A percentile compares a stretch with the other conserved stretches of the same genome.
phyloP scores from a whole-genome alignment of 2,797 vertebrate genomes.

The Sebastes taczanowskii region DNA sequence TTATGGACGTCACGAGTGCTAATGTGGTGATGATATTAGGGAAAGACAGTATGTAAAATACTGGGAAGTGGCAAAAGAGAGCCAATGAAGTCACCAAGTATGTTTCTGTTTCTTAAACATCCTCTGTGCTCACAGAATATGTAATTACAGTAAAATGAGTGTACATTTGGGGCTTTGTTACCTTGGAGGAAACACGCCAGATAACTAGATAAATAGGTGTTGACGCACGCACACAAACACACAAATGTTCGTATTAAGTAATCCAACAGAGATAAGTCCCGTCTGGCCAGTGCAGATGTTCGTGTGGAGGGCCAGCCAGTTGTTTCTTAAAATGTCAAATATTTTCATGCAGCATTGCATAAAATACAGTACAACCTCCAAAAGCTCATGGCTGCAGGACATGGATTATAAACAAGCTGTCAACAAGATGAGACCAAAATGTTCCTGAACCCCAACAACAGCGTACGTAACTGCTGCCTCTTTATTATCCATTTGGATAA shows the following conservation, averaged over 20 bases:
- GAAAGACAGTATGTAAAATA: neutral
- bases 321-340: conserved; percentile 43
- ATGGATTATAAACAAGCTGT: conserved; percentile 48
- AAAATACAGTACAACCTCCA: neutral
- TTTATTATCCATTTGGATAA: neutral
- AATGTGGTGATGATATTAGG: conserved; percentile 17
- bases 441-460: conserved; percentile 21
- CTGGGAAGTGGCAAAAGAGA: neutral
- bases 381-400: neutral
- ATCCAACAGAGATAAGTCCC: conserved; percentile 52
- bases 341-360: conserved; percentile 7
- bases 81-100: neutral
- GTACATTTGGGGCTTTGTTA: conserved; percentile 13
- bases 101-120: neutral
- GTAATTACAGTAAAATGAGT: conserved; percentile 13
- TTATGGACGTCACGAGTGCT: conserved; percentile 1
- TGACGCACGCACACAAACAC: neutral
- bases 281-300: conserved; percentile 56
- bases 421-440: conserved; percentile 23
- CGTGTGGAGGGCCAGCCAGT: neutral
- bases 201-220: conserved; percentile 58
- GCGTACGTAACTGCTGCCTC: neutral
- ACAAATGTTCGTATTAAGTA: conserved; percentile 47
- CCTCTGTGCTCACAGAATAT: neutral
- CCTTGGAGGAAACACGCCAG: conserved; percentile 28